Percentiles rank a stretch among this genome's conserved stretches.
Conservation (phyloP, 2,797 vertebrate species). For the Crenichthys baileyi region DNA sequence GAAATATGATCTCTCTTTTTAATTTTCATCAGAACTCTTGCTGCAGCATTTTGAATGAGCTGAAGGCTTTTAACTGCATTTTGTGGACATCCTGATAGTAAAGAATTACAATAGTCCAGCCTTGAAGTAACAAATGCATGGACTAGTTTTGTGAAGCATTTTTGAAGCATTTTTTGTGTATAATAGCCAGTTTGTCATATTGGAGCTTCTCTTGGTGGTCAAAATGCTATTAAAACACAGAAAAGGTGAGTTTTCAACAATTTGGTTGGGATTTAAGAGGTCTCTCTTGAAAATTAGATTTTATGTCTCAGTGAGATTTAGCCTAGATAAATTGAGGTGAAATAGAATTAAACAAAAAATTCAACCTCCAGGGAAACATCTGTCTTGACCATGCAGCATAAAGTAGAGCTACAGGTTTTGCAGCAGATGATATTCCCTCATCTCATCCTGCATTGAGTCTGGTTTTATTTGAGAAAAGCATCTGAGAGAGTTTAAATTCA, state of each 20-base stretch:
- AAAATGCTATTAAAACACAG: neutral
- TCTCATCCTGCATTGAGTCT: neutral
- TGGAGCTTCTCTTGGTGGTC: neutral
- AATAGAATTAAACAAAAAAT: neutral
- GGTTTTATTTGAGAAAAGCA: conserved; percentile 3
- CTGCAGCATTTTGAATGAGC: too few species aligned
- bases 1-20: too few species aligned
- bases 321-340: too few species aligned
- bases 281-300: too few species aligned
- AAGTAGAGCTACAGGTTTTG: conserved; percentile 2
- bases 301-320: too few species aligned
- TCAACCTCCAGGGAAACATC: neutral
- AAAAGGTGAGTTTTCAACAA: neutral
- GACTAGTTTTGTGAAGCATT: neutral
- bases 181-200: neutral
- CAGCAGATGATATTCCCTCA: conserved; percentile 3
- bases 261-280: neutral
- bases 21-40: too few species aligned
- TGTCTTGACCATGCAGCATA: neutral
- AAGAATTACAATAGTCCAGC: too few species aligned
- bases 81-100: too few species aligned
- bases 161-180: neutral
- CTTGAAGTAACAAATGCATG: too few species aligned
- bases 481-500: neutral
- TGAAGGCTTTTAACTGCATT: too few species aligned